Conservation (phyloP, 2,797 vertebrate genomes). For the Liparis tanakae region DNA sequence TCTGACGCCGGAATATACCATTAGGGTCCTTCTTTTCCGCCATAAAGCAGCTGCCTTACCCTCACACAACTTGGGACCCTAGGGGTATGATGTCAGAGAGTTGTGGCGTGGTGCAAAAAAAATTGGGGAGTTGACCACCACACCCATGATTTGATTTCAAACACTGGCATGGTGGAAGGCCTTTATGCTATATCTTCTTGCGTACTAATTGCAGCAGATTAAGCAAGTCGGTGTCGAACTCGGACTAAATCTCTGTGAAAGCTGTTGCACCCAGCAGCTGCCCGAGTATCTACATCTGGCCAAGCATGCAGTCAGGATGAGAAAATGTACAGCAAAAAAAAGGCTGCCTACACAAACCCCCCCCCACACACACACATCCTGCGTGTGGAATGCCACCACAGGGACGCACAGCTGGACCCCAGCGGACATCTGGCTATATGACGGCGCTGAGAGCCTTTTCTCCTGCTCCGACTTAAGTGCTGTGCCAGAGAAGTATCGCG, state of each 20-base stretch:
- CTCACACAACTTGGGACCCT: slow-evolving; percentile 44
- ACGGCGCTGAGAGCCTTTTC: slow-evolving; percentile 38
- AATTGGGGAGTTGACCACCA: slow-evolving; percentile 39
- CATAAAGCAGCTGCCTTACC: slow-evolving; percentile 68
- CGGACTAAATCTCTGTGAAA: slow-evolving; percentile 30
- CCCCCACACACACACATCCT: slow-evolving; percentile 48
- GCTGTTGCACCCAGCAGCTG: slow-evolving; percentile 58
- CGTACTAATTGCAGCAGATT: slow-evolving; percentile 28
- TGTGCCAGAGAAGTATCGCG: slow-evolving; percentile 21
- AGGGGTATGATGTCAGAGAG: slow-evolving; percentile 70
- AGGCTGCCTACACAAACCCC: slow-evolving; percentile 45
- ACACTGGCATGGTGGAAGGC: slow-evolving; percentile 17
- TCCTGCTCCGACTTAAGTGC: slow-evolving; percentile 28
- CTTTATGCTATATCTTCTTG: slow-evolving; percentile 10
- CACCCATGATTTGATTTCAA: slow-evolving; percentile 41
- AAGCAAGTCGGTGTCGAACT: slow-evolving; percentile 42
- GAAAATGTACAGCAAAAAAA: slow-evolving; percentile 54
- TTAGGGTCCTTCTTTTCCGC: slow-evolving; percentile 75
- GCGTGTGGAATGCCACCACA: slow-evolving; percentile 58
- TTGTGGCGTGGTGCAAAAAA: slow-evolving; percentile 46
- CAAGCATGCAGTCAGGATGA: slow-evolving; percentile 50
- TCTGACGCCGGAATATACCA: slow-evolving; percentile 67
- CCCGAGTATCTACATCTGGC: slow-evolving; percentile 53
- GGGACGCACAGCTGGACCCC: slow-evolving; percentile 65
- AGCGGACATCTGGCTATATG: slow-evolving; percentile 66